phyloP scores from a whole-genome alignment of 2,888 invertebrate genomes.

The Amaurobius ferox region DNA sequence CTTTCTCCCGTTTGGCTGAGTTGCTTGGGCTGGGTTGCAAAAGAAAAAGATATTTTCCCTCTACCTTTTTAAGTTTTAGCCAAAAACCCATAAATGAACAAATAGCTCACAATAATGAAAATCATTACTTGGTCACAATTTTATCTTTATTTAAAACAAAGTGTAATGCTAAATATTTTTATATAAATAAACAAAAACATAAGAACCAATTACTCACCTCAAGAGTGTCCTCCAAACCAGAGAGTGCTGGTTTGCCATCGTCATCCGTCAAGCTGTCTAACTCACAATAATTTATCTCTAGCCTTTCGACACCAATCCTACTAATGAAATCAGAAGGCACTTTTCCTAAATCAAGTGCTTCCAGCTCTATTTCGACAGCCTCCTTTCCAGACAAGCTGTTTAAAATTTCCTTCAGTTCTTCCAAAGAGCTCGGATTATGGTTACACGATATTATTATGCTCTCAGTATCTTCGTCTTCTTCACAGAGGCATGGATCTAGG shows the following conservation, averaged over 20 bases:
- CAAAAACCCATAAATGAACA: no score
- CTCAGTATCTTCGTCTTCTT: background rate
- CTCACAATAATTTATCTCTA: conserved; percentile 29
- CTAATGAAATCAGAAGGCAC: background rate
- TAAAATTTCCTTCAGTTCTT: background rate
- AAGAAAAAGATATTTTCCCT: no score
- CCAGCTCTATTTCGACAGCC: background rate
- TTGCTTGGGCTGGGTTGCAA: no score
- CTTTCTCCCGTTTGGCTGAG: no score
- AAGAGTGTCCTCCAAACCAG: conserved; percentile 37
- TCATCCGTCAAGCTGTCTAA: conserved; percentile 10
- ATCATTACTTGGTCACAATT: no score
- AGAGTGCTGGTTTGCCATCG: background rate
- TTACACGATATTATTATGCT: background rate
- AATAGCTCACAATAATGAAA: no score
- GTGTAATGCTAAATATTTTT: no score
- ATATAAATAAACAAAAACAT: no score
- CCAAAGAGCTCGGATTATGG: background rate
- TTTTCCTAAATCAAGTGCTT: background rate
- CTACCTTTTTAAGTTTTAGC: no score
- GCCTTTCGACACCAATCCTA: background rate
- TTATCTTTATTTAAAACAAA: no score
- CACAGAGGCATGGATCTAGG: background rate
- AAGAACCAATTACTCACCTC: conserved; percentile 1
- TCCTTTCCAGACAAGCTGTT: background rate